A percentile compares a stretch with the other conserved stretches of the same genome.
Conservation (phyloP, 2,797 vertebrate species). For the Nasua narica region DNA sequence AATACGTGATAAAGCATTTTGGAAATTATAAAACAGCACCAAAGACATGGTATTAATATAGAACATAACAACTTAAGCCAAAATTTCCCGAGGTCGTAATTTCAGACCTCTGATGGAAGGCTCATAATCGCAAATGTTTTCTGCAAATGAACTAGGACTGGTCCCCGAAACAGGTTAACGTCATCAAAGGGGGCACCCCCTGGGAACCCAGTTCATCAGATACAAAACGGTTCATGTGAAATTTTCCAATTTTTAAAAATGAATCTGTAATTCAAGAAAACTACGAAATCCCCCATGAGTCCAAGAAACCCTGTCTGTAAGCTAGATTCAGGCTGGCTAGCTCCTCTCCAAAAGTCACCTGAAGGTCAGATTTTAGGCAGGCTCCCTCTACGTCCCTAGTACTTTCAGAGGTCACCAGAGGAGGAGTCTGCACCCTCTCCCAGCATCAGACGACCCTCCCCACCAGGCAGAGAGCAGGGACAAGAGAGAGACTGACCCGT, state of each 20-base stretch:
- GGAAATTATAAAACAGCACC: background rate
- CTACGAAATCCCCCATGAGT: background rate
- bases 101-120: background rate
- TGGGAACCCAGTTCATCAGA: background rate
- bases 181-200: background rate
- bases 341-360: background rate
- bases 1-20: background rate
- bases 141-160: background rate
- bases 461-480: background rate
- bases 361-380: background rate
- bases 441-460: background rate
- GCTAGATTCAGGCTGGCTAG: too few species aligned
- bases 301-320: background rate
- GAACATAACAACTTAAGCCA: background rate
- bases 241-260: background rate
- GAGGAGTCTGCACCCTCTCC: background rate
- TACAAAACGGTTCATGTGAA: background rate
- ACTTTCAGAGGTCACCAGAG: background rate
- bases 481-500: conserved; percentile 87
- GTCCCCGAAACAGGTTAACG: background rate
- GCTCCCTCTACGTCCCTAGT: too few species aligned
- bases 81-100: background rate
- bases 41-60: background rate
- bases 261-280: background rate
- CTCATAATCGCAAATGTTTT: background rate